Evolutionary conservation across 2,888 invertebrate species (phyloP), one percentile per base, ranked within the genome.

Genomic region (Hymenopus coronatus): DNA sequence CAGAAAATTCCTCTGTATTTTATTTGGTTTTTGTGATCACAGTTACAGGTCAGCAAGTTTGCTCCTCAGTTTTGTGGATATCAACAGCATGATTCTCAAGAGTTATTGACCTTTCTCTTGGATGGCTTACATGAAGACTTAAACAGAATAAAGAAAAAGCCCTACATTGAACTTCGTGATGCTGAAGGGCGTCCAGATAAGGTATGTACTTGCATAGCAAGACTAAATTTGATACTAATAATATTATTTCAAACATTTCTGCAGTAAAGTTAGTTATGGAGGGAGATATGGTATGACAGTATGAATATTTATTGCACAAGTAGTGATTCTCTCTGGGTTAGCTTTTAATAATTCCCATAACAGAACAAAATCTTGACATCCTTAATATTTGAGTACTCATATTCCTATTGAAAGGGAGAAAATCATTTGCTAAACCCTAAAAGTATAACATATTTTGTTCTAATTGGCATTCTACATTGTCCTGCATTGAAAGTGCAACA

Each of bases 61-160:
- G 94, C 94, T 8, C 95, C 95, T 4, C 94, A 94, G 91, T 95
- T 95, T 91, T 94, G 93, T 89, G 95, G 95, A 8, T 95, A 94
- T 91, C 94, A 94, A 90, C 95, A 95, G 91, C 95, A 95, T 90
- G 95, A 95, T 91, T 94, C 94, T 2, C 95, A 95, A 91, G 95
- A 95, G 91, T 92, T 95, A 91, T 93, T 95, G 92, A 94, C 95
- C 14, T 95, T 95, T 91, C 92, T 95, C 3, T 92, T 95, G 85
- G 95, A 95, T 91, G 95, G 95, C 2, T 92, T 95, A 3, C 95
- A 95, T 91, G 95, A 95, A 91, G 95, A 95, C 92, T 92, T 95
- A 88, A 95, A 95, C 91, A 92, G 95, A 86, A 94, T 95, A 82
- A 93, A 93, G 90, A 93, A 94, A 91, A 95, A 95, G 91, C 95